phyloP scores from a whole-genome alignment of 2,888 invertebrate species.

The Sturmia bella region DNA sequence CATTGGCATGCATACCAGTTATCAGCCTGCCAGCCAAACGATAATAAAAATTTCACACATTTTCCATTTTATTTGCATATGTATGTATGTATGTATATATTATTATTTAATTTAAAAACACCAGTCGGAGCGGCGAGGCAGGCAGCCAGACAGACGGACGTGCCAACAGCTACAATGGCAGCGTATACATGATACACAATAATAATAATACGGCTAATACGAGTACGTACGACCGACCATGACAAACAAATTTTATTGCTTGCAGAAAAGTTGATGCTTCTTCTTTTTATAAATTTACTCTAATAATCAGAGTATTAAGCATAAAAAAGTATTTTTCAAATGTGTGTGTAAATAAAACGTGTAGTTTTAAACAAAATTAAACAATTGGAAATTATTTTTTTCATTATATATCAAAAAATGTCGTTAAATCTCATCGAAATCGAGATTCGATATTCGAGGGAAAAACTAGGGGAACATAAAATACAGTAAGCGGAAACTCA shows the following conservation, averaged over 20 bases:
- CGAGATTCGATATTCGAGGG: constrained; percentile 81
- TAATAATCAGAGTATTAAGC: constrained; percentile 65
- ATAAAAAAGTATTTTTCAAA: constrained; percentile 12
- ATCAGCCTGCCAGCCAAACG: constrained; percentile 34
- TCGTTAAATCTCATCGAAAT: constrained; percentile 79
- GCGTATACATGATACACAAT: background rate
- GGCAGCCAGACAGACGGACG: constrained; percentile 14
- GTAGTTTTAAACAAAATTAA: background rate
- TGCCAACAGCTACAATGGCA: background rate
- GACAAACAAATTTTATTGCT: constrained; percentile 56
- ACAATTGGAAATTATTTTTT: too few species aligned
- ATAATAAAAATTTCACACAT: constrained; percentile 19
- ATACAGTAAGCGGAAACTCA: constrained; percentile 67
- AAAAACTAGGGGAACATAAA: constrained; percentile 79
- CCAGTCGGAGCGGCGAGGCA: constrained; percentile 4
- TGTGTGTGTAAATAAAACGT: too few species aligned
- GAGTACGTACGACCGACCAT: constrained; percentile 54
- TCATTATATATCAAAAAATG: constrained; percentile 34
- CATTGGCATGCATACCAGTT: constrained; percentile 66
- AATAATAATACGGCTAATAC: constrained; percentile 11
- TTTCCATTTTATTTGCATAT: too few species aligned
- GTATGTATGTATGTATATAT: background rate
- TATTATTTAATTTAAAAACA: constrained; percentile 4
- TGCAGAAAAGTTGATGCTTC: constrained; percentile 23
- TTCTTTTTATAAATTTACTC: constrained; percentile 52